These are phyloP conservation scores for Paracyclopina nana DNA, from an alignment of 1,140 invertebrate species.

Conservation along the genomic window DNA sequence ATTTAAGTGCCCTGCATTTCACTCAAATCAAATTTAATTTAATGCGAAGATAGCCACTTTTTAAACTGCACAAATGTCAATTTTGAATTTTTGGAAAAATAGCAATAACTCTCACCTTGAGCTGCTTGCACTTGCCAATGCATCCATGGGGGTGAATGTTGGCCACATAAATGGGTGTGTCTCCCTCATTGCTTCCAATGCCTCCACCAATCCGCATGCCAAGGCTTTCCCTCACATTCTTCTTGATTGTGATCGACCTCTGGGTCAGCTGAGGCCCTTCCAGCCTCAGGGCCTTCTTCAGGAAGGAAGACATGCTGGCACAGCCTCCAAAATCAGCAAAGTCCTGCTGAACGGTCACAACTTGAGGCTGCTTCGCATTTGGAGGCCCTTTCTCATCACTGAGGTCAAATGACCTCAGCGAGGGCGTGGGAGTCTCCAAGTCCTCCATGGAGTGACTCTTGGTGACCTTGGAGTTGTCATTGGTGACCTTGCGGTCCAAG, in stretches of 20 bases:
- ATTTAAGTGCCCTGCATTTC: no score
- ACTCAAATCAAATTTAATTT: no score
- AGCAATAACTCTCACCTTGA: conserved; percentile 27
- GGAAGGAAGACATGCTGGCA: conserved; percentile 2
- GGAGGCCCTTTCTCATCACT: neutral
- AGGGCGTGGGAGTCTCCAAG: conserved; percentile 14
- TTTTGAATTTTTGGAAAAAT: no score
- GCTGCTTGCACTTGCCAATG: conserved; percentile 28
- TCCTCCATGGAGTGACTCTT: conserved; percentile 16
- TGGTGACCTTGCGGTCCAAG: conserved; percentile 2
- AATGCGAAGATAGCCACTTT: no score
- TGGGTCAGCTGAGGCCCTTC: conserved; percentile 23
- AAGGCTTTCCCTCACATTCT: conserved; percentile 25
- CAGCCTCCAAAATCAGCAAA: no score
- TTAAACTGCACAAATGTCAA: no score
- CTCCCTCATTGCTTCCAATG: conserved; percentile 28
- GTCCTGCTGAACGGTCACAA: neutral
- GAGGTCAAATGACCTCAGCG: conserved; percentile 4
- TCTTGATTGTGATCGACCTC: conserved; percentile 26
- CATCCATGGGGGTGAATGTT: conserved; percentile 31
- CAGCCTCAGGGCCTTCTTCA: conserved; percentile 19
- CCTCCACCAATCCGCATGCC: conserved; percentile 35
- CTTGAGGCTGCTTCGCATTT: neutral
- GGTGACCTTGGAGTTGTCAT: conserved; percentile 3
- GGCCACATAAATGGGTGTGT: conserved; percentile 33